These are phyloP conservation scores for Antennarius maculatus DNA, from an alignment of 2,797 vertebrate species.

Conservation along the genomic window DNA sequence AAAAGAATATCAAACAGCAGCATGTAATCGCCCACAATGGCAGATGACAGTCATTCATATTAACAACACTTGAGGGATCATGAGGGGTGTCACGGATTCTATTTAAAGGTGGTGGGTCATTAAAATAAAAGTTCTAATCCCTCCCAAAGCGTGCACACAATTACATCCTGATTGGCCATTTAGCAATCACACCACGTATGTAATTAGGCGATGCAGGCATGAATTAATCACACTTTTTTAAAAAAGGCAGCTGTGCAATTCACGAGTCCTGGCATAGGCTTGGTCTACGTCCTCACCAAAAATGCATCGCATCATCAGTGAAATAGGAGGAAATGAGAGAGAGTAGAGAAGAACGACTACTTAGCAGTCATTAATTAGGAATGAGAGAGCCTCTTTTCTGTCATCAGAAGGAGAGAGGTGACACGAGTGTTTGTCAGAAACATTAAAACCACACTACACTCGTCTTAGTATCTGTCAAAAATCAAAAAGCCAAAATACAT, in stretches of 20 bases:
- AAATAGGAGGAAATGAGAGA: slow-evolving; percentile 74
- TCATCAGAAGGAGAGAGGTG: slow-evolving; percentile 42
- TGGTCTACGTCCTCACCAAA: slow-evolving; percentile 55
- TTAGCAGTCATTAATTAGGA: slow-evolving; percentile 69
- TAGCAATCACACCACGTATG: slow-evolving; percentile 76
- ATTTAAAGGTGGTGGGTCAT: slow-evolving; percentile 79
- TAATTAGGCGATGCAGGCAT: slow-evolving; percentile 76
- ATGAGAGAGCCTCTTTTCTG: slow-evolving; percentile 52
- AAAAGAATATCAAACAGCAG: slow-evolving; percentile 28
- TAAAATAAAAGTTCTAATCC: slow-evolving; percentile 74
- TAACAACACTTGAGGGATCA: slow-evolving; percentile 36
- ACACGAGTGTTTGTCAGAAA: slow-evolving; percentile 42
- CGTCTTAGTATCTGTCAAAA: slow-evolving; percentile 8
- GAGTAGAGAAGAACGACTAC: slow-evolving; percentile 56
- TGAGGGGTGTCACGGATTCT: slow-evolving; percentile 47
- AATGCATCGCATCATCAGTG: slow-evolving; percentile 69
- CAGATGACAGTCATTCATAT: slow-evolving; percentile 30
- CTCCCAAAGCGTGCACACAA: slow-evolving; percentile 70
- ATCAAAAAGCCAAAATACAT: slow-evolving; percentile 10
- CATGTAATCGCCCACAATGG: slow-evolving; percentile 1
- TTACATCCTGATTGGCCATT: slow-evolving; percentile 81
- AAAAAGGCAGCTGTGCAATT: slow-evolving; percentile 73
- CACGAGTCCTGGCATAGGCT: slow-evolving; percentile 38
- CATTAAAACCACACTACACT: slow-evolving; percentile 30
- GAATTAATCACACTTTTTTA: slow-evolving; percentile 71